A percentile compares a stretch with the other conserved stretches of the same genome.
Conservation (phyloP, 2,888 invertebrate species). For the Caenorhabditis sulstoni region DNA sequence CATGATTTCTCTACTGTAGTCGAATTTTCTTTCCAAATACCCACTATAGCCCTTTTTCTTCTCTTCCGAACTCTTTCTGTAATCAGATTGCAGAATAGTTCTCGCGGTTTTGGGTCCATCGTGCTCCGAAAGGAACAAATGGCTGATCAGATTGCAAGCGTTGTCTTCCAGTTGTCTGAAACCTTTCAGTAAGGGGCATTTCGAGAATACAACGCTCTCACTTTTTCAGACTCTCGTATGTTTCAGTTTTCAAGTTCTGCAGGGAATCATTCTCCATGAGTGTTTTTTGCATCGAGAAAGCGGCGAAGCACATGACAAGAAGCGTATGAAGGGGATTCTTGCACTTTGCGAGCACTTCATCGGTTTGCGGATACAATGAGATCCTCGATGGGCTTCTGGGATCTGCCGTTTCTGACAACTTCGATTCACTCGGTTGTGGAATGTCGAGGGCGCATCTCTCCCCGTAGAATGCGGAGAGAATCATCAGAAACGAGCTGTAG, state of each 20-base stretch:
- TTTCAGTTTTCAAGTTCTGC: slow-evolving; percentile 18
- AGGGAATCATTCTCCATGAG: slow-evolving; percentile 21
- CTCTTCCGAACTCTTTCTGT: background rate
- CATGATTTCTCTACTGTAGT: slow-evolving; percentile 33
- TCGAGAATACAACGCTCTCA: background rate
- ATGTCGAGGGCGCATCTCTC: slow-evolving; percentile 6
- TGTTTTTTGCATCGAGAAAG: slow-evolving; percentile 30
- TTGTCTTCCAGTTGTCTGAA: slow-evolving; percentile 6
- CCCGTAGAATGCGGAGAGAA: slow-evolving; percentile 37
- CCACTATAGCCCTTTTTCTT: background rate
- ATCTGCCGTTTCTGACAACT: background rate
- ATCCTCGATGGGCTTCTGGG: background rate
- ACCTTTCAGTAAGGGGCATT: background rate
- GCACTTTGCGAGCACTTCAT: slow-evolving; percentile 9
- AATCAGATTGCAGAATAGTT: slow-evolving; percentile 12
- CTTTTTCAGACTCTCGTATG: slow-evolving; percentile 25
- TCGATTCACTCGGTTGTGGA: background rate
- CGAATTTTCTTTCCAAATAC: slow-evolving; percentile 19
- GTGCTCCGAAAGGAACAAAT: background rate
- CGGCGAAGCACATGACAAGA: slow-evolving; percentile 41
- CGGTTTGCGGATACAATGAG: background rate
- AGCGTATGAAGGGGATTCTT: slow-evolving; percentile 40
- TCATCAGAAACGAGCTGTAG: slow-evolving; percentile 20
- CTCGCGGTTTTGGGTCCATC: background rate
- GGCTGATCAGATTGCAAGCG: slow-evolving; percentile 22